Evolutionary conservation across 2,888 invertebrate species (phyloP), one percentile per base, ranked within the genome.

Genomic region (Syrista parreyssii): DNA sequence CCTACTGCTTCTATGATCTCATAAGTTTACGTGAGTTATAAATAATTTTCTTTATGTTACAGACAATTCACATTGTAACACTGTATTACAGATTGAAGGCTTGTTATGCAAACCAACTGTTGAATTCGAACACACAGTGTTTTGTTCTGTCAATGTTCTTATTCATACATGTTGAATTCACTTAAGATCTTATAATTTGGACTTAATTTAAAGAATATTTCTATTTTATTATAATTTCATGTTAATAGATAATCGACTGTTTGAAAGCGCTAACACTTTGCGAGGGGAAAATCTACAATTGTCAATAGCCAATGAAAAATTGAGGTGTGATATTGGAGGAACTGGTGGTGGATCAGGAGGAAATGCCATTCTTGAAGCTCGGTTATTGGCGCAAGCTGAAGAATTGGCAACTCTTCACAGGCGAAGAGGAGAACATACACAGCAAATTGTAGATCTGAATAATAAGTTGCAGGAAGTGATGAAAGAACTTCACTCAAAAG

Each of bases 381-480:
- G 97, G 91, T 92, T 98, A 75, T 92, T 97, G 81, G 93, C 94
- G 23, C 96, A 98, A 88, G 98, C 98, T 89, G 98, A 98, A 92
- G 98, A 99, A 90, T 92, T 99, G 68, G 98, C 98, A 0, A 97
- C 97, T 78, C 91, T 98, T 78, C 98, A 98, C 89, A 94, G 96
- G 85, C 94, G 97, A 78, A 95, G 97, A 91, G 97, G 98, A 73
- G 98, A 98, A 93, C 97, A 98, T 92, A 94, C 98, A 3, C 98
- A 98, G 90, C 96, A 97, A 92, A 96, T 98, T 82, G 97, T 98
- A 81, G 98, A 97, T 91, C 93, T 98, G 68, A 98, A 97, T 92
- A 94, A 95, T 82, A 95, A 94, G 92, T 93, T 98, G 71, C 97
- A 97, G 90, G 97, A 98, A 84, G 95, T 96, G 87, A 97, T 97